Conservation (phyloP, 2,888 invertebrate genomes). For the Torymus texanus region DNA sequence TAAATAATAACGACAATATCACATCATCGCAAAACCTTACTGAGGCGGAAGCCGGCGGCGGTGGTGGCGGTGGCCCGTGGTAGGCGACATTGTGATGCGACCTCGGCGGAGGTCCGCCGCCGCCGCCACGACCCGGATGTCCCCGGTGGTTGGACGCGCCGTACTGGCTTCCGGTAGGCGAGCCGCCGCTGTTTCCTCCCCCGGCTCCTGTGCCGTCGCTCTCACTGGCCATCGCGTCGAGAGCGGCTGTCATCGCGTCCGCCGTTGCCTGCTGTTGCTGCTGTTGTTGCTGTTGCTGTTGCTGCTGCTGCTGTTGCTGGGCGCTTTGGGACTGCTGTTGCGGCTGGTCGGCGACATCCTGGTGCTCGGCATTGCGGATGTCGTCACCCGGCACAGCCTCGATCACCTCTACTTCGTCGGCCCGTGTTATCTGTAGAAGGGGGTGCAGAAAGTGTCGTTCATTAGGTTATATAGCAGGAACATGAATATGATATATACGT, state of each 20-base stretch:
- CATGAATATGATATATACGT: too few species aligned
- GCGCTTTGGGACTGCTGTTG: constrained; percentile 67
- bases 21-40: constrained; percentile 77
- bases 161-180: constrained; percentile 54
- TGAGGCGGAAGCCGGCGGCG: constrained; percentile 78
- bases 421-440: constrained; percentile 64
- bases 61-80: constrained; percentile 84
- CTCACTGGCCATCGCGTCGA: constrained; percentile 29
- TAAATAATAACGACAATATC: too few species aligned
- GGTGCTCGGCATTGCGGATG: constrained; percentile 72
- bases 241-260: constrained; percentile 32
- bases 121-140: constrained; percentile 75
- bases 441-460: too few species aligned
- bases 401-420: constrained; percentile 81
- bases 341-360: constrained; percentile 78
- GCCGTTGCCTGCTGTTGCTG: constrained; percentile 42
- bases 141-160: constrained; percentile 74
- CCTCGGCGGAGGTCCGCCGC: constrained; percentile 63
- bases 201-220: constrained; percentile 4
- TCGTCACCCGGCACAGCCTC: constrained; percentile 78
- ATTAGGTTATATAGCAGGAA: too few species aligned
- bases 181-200: background rate
- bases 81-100: constrained; percentile 80
- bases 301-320: constrained; percentile 76
- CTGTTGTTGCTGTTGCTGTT: constrained; percentile 42